Base-by-base conservation (phyloP, 2,888 invertebrate genomes). In the Deilephila elpenor region DNA sequence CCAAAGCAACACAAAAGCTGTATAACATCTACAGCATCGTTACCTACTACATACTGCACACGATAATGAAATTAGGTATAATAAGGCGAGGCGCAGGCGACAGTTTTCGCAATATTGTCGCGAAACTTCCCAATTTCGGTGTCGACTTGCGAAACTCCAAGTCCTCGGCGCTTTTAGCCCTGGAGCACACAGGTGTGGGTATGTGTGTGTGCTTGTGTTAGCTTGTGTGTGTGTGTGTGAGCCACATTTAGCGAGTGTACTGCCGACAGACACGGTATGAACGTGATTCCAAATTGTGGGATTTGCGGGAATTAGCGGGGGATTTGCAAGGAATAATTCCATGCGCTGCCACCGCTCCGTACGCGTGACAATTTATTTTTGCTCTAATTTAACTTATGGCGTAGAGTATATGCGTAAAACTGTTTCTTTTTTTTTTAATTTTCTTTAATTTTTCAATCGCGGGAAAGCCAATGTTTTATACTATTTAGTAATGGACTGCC, bases 71-170 rank as follows among this genome's bases (percentile, higher is more conserved):
- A 76, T 77, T 72, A 77, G 77, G 74, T 74, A 78, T 14, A 67
- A 67, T 62, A 34, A 62, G 61, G 60, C 25, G 17, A 25, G 67
- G 60, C 80, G 82, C 84, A 84, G 81, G 84, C 86, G 87, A 87
- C 89, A 89, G 90, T 92, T 91, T 90, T 83, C 86, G 89, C 88
- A 91, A 92, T 92, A 92, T 91, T 92, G 90, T 92, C 93, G 88
- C 88, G 82, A 87, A 91, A 92, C 84, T 93, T 93, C 86, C 89
- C 86, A 89, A 93, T 90, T 92, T 91, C 84, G 82, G 93, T 91
- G 94, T 89, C 92, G 93, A 93, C 90, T 93, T 93, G 93, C 89
- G 90, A 92, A 94, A 93, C 90, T 94, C 90, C 59, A 72, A 72
- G 70, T 74, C 59, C 60, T 79, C 90, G 84, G 86, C 85, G 83